Conservation (phyloP, 2,113 vertebrate species). For the Podilymbus podiceps region DNA sequence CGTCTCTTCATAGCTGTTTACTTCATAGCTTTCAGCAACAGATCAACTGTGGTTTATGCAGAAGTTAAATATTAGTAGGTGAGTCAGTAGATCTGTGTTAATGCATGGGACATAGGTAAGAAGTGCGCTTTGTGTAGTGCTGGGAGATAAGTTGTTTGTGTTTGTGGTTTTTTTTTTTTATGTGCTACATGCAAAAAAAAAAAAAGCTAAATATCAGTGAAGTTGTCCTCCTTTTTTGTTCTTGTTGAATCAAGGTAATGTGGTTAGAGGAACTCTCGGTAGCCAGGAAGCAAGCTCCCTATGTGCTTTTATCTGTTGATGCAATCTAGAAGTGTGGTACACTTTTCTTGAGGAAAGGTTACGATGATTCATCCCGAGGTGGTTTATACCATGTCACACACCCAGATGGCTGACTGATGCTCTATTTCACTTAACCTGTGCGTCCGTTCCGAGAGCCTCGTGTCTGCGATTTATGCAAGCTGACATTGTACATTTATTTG, state of each 20-base stretch:
- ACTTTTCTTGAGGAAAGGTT: background rate
- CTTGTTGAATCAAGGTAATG: background rate
- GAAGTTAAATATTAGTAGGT: background rate
- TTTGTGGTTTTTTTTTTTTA: background rate
- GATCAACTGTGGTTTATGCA: background rate
- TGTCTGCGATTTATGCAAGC: background rate
- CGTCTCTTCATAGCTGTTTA: too few species aligned
- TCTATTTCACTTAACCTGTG: background rate
- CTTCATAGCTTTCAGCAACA: background rate
- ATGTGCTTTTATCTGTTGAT: background rate
- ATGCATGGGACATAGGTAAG: background rate
- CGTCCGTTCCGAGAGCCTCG: background rate
- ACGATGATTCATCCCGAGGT: background rate
- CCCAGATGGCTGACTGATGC: background rate
- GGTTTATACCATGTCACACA: background rate
- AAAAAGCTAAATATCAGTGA: background rate
- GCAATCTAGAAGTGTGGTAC: background rate
- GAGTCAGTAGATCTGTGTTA: background rate
- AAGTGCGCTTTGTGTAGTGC: background rate
- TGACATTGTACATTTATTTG: background rate
- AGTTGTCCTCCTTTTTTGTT: background rate
- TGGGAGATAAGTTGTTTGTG: background rate
- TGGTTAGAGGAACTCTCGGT: background rate
- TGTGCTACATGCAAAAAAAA: background rate
- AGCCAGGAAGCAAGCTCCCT: fast-evolving